These are phyloP conservation scores for Ischnus inquisitorius DNA, from an alignment of 2,888 invertebrate genomes.

Conservation along the genomic window DNA sequence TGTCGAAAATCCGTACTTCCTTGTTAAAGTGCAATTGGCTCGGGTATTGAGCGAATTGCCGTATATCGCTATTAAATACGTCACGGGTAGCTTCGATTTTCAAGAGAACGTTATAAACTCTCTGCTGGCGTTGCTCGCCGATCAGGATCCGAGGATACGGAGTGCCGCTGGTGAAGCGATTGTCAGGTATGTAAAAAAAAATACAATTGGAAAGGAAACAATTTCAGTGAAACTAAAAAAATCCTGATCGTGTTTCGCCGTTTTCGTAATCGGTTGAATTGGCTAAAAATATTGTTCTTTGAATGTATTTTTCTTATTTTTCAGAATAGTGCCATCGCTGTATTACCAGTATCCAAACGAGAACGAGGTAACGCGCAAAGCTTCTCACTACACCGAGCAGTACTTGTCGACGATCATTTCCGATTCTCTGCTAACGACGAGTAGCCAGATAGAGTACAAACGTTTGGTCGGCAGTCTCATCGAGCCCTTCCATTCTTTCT, in stretches of 20 bases:
- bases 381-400: constrained; percentile 83
- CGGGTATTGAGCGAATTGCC: constrained; percentile 88
- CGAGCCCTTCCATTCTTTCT: constrained; percentile 85
- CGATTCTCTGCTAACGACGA: constrained; percentile 65
- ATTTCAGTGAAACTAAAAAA: too few relatives aligned
- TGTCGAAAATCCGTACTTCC: constrained; percentile 93
- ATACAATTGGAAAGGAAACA: too few relatives aligned
- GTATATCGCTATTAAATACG: constrained; percentile 87
- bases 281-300: too few relatives aligned
- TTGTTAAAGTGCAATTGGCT: constrained; percentile 92
- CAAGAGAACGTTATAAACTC: constrained; percentile 89
- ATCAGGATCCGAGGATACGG: constrained; percentile 93
- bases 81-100: constrained; percentile 86
- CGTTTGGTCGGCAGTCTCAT: constrained; percentile 87
- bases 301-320: constrained; percentile 73
- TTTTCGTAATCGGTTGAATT: too few relatives aligned
- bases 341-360: constrained; percentile 86
- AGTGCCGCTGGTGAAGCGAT: constrained; percentile 90
- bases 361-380: constrained; percentile 87
- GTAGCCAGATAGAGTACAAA: constrained; percentile 72
- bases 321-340: constrained; percentile 85
- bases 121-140: constrained; percentile 89
- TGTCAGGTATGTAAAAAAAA: constrained; percentile 86
- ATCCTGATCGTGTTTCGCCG: not conserved
- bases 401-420: constrained; percentile 79